Base-by-base conservation (phyloP, 2,797 vertebrate genomes). In the Protosalanx chinensis region DNA sequence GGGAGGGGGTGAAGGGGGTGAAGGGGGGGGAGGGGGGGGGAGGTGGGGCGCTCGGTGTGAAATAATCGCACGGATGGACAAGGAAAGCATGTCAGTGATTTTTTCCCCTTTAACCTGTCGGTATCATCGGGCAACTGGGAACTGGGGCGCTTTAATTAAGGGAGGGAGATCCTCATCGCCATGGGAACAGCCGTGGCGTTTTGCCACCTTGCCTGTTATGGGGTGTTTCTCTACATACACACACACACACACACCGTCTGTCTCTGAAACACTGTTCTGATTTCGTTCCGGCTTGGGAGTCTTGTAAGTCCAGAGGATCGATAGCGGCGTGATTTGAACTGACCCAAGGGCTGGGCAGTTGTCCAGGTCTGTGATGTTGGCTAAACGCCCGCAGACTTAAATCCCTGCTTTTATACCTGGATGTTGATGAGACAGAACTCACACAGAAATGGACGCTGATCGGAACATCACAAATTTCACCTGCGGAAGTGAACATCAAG, bases 141-240 rank as follows among this genome's bases (percentile, higher is more conserved):
- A 68, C 27, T 49, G 71, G 65, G 70, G 41, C 67, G 68, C 68
- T 82, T 23, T 83, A 83, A 84, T 87, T 88, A 85, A 88, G 82
- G 63, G 0, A 13, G 75, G 63, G 30, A 70, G 78, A 72, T 79
- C 66, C 67, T 81, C 75, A 83, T 88, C 23, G 69, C 65, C 85
- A 78, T 76, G 80, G 86, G 79, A 88, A 84, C 84, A 76, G 80
- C 81, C 71, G 72, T 71, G 65, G 69, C 58, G 72, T 75, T 82
- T 75, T 69, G 73, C 73, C 74, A 81, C 80, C 81, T 81, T 75
- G 72, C 81, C 72, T 78, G 78, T 66, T 72, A 77, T 23, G 70
- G 79, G 68, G 82, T 80, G 73, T 73, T 46, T 46, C 72, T 1
- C 10, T 70, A 3, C 46, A 66, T 37, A 53, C 1, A 23, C 60